Evolutionary conservation across 2,888 invertebrate genomes (phyloP).

Genomic region (Sminthurinus aureus): DNA sequence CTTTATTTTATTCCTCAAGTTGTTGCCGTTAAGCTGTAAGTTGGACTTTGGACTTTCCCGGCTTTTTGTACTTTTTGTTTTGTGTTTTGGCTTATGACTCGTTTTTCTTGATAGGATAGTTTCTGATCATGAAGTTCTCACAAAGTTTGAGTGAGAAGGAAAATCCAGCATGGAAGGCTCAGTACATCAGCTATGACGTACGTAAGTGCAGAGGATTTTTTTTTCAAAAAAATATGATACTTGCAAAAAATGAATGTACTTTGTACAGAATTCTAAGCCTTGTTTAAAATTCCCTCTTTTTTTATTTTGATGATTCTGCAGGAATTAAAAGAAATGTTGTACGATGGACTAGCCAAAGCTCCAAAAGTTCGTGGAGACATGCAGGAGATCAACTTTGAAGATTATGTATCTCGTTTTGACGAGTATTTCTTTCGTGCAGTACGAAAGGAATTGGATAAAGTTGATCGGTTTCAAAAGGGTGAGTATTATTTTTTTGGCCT

Average conservation of each 20-base stretch:
- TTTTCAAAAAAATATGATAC: no score
- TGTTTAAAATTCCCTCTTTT: no score
- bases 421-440: conserved; percentile 11
- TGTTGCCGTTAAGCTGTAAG: no score
- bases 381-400: neutral
- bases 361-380: neutral
- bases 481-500: neutral
- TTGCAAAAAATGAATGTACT: neutral
- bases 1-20: no score
- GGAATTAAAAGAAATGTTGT: conserved; percentile 28
- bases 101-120: no score
- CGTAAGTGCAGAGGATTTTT: neutral
- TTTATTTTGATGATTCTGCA: neutral
- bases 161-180: conserved; percentile 21
- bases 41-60: no score
- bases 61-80: no score
- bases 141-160: conserved; percentile 10
- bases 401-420: conserved; percentile 28
- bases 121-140: conserved; percentile 18
- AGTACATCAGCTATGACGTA: conserved; percentile 22
- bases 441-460: conserved; percentile 21
- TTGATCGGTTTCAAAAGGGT: conserved; percentile 28
- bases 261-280: neutral
- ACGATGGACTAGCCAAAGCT: conserved; percentile 31
- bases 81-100: no score